Base-by-base conservation (phyloP, 2,888 invertebrate genomes). In the Thecocarcelia acutangulata region DNA sequence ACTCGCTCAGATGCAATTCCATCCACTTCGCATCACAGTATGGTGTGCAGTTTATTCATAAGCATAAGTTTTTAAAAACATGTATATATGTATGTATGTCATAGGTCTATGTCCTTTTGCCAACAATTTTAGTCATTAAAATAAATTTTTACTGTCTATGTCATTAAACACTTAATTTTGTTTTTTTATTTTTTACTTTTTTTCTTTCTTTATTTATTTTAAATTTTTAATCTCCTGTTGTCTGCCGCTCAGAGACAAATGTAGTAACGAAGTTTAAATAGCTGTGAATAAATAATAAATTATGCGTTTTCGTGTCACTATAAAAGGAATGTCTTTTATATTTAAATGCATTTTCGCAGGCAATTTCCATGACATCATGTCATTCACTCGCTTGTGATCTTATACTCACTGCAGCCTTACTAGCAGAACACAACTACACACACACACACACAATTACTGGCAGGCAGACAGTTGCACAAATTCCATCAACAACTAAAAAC, bases 241-340 rank as follows among this genome's bases (percentile, higher is more conserved):
- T 69, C 44, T 50, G 28, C 0, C 11, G 28, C 6, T 17, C 21
- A 19, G 17, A 8, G 17, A 15, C 42, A 40, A 42, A 19, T 33
- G 5, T 44, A 5, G 59, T 24, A 24, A 61, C 37, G 17, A 1
- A 40, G 24, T 72, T 61, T 61, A 69, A 69, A 79, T 66, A 68
- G 46, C 44, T 75, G 75, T 44, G 48, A 74, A 68, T 75, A 70
- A 76, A 80, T 74, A 77, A 79, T 73, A 83, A 69, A 82, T 81
- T 79, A 70, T 75, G 77, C 74, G 77, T 83, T 82, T 69, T 76
- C 59, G 73, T 80, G 76, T 80, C 79, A 82, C 56, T 70, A 63
- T 33, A 56, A 73, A 80, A 46, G 79, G 72, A 75, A 68, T 80
- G 46, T 69, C 56, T 73, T 68, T 68, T 64, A 37, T 75, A 61